phyloP scores from a whole-genome alignment of 2,113 vertebrate genomes.

The Marmota flaviventris region DNA sequence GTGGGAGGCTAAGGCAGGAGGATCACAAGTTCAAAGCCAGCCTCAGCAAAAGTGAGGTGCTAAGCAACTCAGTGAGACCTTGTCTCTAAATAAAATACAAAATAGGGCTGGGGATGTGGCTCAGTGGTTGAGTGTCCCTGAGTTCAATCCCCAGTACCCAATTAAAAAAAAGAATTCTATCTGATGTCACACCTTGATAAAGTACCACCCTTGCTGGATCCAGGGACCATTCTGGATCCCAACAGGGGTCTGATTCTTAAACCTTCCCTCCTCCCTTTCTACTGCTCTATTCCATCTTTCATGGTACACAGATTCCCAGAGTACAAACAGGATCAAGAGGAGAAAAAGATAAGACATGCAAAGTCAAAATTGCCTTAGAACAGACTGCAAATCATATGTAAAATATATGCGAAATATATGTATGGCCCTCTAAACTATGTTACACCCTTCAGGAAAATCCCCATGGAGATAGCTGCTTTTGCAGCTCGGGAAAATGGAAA shows the following conservation, averaged over 20 bases:
- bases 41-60: no score
- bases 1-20: no score
- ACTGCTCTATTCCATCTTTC: background rate
- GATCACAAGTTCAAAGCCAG: no score
- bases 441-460: constrained; percentile 66
- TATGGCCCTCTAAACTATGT: constrained; percentile 60
- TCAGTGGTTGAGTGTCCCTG: no score
- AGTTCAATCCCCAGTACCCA: background rate
- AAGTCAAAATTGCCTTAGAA: constrained; percentile 65
- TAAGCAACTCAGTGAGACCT: no score
- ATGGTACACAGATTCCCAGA: background rate
- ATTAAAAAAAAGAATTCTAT: constrained; percentile 48
- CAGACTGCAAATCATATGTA: constrained; percentile 76
- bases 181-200: background rate
- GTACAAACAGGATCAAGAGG: background rate
- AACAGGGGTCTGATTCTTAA: background rate
- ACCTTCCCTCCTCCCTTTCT: background rate
- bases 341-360: constrained; percentile 46
- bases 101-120: no score
- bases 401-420: constrained; percentile 68
- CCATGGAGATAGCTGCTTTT: constrained; percentile 66
- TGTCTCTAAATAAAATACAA: no score
- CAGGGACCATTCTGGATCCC: background rate
- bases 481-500: constrained; percentile 64
- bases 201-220: background rate